Base-by-base conservation (phyloP, 2,888 invertebrate species). In the Quadroppia sp. region DNA sequence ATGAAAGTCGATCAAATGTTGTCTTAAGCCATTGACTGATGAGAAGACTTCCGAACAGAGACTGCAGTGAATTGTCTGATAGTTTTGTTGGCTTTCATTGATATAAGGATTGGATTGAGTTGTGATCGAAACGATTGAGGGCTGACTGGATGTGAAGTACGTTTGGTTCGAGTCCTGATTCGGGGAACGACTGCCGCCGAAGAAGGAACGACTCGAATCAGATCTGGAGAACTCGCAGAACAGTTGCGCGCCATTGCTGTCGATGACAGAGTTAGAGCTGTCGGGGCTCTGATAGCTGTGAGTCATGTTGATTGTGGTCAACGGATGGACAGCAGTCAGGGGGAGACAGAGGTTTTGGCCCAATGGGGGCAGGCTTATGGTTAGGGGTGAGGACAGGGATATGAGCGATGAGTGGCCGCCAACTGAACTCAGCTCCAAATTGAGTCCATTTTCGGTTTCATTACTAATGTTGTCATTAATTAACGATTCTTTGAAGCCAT, bases 1-100 rank as follows among this genome's bases (percentile, higher is more conserved):
- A 71, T 77, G 77, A 71, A 75, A 77, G 17, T 76, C 76, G 36
- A 76, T 72, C 36, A 77, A 61, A 72, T 77, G 77, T 73, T 69
- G 72, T 70, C 75, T 69, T 67, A 77, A 71, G 45, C 72, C 50
- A 36, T 74, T 50, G 2, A 72, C 40, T 11, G 75, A 73, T 28
- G 72, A 45, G 48, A 75, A 77, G 50, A 77, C 67, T 70, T 72
- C 74, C n/a, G 76, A 71, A 56, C 77, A 77, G 15, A 77, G 67
- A 71, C 73, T 75, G 53, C 77, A 77, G 42, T 76, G 64, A 36
- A 64, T 59, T 28, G 56, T 59, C 15, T 59, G 73, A 28, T 75
- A 42, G 70, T 71, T 74, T 67, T 74, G 74, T 64, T 71, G 42
- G 64, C 73, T 74, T n/a, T 70, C 59, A 61, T 30, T 53, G 42